Evolutionary conservation across 1,140 invertebrate genomes (phyloP).

Genomic region (Ectropis grisescens): DNA sequence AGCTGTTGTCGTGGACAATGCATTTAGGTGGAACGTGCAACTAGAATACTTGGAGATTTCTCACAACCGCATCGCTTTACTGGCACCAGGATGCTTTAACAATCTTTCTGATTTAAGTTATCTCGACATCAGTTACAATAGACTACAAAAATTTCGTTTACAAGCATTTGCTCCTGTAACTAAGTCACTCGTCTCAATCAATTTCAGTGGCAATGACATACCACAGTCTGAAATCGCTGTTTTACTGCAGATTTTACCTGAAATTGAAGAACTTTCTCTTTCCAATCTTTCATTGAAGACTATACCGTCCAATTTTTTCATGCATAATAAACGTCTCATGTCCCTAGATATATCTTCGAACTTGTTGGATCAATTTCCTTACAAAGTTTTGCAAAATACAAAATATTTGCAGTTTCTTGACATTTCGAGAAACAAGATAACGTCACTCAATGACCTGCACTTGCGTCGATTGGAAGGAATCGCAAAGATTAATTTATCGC

Average conservation of each 20-base stretch:
- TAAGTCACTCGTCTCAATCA: constrained; percentile 73
- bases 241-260: constrained; percentile 70
- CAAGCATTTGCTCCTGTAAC: constrained; percentile 73
- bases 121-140: constrained; percentile 82
- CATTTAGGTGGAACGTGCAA: constrained; percentile 77
- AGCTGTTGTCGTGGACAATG: constrained; percentile 79
- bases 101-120: constrained; percentile 76
- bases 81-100: constrained; percentile 77
- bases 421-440: constrained; percentile 74
- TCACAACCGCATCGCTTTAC: constrained; percentile 79
- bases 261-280: constrained; percentile 71
- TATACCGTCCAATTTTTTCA: constrained; percentile 69
- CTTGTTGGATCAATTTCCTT: constrained; percentile 69
- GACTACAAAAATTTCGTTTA: constrained; percentile 75
- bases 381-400: constrained; percentile 70
- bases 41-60: constrained; percentile 72
- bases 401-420: constrained; percentile 72
- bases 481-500: constrained; percentile 68
- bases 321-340: constrained; percentile 47
- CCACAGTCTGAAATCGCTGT: constrained; percentile 56
- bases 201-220: constrained; percentile 77
- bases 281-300: constrained; percentile 70
- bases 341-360: constrained; percentile 72
- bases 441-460: constrained; percentile 71
- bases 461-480: constrained; percentile 68